Base-by-base conservation (phyloP, 1,140 invertebrate genomes). In the Coboldia fuscipes region DNA sequence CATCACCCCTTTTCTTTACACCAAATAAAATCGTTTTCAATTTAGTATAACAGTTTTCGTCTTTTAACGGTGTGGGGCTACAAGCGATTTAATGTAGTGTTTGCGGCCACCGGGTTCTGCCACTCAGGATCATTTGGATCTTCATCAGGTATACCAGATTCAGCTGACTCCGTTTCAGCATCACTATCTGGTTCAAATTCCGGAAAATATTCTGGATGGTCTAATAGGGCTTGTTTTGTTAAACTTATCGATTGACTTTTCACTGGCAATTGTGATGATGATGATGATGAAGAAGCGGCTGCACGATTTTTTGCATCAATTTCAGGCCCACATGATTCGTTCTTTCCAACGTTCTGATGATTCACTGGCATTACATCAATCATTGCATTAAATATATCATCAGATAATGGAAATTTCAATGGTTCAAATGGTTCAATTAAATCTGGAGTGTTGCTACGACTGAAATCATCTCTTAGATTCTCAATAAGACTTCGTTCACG, bases 41-140 rank as follows among this genome's bases (percentile, higher is more conserved):
- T n/a, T n/a, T n/a, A n/a, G n/a, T n/a, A n/a, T n/a, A n/a, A n/a
- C n/a, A n/a, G n/a, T n/a, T n/a, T n/a, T n/a, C n/a, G n/a, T n/a
- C n/a, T n/a, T n/a, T n/a, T n/a, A n/a, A n/a, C n/a, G n/a, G n/a
- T n/a, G n/a, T n/a, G n/a, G n/a, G n/a, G n/a, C n/a, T n/a, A n/a
- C n/a, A n/a, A n/a, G n/a, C n/a, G n/a, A n/a, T n/a, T n/a, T n/a
- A n/a, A n/a, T n/a, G n/a, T n/a, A n/a, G n/a, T n/a, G n/a, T n/a
- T n/a, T n/a, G n/a, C n/a, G n/a, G n/a, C n/a, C n/a, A n/a, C n/a
- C n/a, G 34, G 35, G 19, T 39, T 38, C 8, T 47, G 47, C 77
- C 77, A 81, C 47, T 81, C 77, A n/a, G 77, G 76, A 60, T 81
- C 77, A 53, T 78, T 76, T 7, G 74, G 74, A 56, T 80, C 76